Conservation (phyloP, 2,113 vertebrate genomes). For the Ginglymostoma cirratum region DNA sequence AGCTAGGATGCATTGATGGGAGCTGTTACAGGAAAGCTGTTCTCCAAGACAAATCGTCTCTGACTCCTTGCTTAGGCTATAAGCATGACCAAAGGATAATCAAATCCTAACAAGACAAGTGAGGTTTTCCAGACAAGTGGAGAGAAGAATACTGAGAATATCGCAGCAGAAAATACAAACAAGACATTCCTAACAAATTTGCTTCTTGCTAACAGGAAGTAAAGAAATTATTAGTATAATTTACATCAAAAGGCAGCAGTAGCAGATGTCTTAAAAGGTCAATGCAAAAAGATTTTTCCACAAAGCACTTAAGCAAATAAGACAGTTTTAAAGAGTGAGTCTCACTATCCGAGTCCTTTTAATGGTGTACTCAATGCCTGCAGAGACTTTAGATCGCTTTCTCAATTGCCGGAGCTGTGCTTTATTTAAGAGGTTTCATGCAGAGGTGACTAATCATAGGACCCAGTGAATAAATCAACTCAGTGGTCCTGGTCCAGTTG, state of each 20-base stretch:
- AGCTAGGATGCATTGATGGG: neutral
- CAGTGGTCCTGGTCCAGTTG: neutral
- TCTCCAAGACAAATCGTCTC: neutral
- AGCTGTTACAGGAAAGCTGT: no score
- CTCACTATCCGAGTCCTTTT: neutral
- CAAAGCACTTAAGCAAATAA: neutral
- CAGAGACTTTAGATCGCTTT: no score
- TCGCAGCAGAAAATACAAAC: neutral
- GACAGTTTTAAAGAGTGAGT: neutral
- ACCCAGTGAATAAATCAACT: neutral
- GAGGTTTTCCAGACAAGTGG: neutral
- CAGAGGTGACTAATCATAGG: neutral
- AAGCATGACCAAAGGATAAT: neutral
- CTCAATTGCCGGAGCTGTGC: neutral
- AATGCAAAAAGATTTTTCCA: neutral
- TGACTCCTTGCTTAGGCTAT: neutral
- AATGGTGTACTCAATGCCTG: neutral
- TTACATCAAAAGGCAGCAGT: neutral
- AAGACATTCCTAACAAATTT: neutral
- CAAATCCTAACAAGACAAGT: neutral
- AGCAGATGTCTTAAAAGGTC: neutral
- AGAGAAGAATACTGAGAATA: neutral
- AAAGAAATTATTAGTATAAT: neutral
- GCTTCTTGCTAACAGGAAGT: neutral
- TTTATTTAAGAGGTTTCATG: neutral